Conservation (phyloP, 2,888 invertebrate genomes). For the Cephus nigrinus region DNA sequence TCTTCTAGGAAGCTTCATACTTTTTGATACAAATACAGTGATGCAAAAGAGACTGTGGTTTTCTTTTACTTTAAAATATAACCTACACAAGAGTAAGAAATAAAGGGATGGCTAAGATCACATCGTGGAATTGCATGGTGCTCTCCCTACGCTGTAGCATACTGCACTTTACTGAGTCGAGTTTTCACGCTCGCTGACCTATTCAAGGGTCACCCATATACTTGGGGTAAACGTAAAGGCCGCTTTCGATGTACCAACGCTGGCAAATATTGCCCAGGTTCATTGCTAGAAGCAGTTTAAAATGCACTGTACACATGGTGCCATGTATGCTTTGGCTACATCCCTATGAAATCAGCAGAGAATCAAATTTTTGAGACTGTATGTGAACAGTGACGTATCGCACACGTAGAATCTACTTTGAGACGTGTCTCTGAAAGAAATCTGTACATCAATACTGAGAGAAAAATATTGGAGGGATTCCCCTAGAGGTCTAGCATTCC, state of each 20-base stretch:
- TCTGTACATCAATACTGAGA: background rate
- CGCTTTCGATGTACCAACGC: background rate
- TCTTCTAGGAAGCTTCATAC: background rate
- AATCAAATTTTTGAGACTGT: background rate
- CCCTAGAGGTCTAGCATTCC: background rate
- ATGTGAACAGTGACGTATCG: background rate
- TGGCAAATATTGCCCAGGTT: background rate
- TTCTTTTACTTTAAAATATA: background rate
- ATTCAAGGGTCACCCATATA: background rate
- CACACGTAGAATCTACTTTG: background rate
- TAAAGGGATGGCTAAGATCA: background rate
- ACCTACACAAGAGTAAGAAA: background rate
- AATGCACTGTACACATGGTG: background rate
- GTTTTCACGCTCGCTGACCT: background rate
- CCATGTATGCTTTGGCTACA: background rate
- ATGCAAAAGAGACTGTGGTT: background rate
- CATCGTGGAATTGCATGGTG: background rate
- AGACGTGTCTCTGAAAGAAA: background rate
- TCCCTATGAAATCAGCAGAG: background rate
- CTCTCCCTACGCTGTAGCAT: background rate
- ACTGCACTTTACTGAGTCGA: background rate
- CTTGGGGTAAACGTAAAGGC: background rate
- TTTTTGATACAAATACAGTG: background rate
- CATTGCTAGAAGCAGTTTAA: background rate
- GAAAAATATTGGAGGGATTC: background rate